Conservation (phyloP, 1,140 invertebrate species). For the Sarcophaga peregrina region DNA sequence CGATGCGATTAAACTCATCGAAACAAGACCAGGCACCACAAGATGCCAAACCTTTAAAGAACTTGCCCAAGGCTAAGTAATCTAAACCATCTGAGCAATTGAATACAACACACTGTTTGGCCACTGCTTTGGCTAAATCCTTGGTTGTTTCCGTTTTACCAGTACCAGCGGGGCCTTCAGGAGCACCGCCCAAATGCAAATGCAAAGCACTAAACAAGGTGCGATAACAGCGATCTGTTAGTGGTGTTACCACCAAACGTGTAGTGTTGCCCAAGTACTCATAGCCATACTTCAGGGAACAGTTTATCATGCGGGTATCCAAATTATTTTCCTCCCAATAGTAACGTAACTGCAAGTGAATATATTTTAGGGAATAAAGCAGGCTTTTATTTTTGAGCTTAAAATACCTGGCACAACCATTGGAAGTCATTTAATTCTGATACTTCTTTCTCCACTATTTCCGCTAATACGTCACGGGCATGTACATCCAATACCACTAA, state of each 20-base stretch:
- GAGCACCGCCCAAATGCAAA: constrained; percentile 86
- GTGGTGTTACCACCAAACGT: constrained; percentile 88
- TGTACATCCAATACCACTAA: constrained; percentile 94
- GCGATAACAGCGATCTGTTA: constrained; percentile 93
- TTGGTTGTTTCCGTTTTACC: constrained; percentile 98
- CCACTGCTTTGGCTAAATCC: constrained; percentile 95
- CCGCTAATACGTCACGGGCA: constrained; percentile 84
- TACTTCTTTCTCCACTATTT: constrained; percentile 78
- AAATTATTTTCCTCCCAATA: constrained; percentile 89
- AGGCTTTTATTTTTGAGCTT: background rate
- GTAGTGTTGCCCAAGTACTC: constrained; percentile 94
- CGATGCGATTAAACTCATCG: constrained; percentile 93
- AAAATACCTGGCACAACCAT: constrained; percentile 84
- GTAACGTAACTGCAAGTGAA: constrained; percentile 77
- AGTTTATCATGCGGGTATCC: constrained; percentile 92
- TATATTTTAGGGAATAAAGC: background rate
- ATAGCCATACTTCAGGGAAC: constrained; percentile 89
- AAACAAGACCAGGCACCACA: constrained; percentile 98
- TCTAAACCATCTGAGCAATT: constrained; percentile 95
- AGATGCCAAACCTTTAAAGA: constrained; percentile 95
- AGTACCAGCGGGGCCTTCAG: constrained; percentile 94
- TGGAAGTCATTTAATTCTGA: constrained; percentile 83
- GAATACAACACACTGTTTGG: constrained; percentile 96
- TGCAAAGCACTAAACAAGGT: constrained; percentile 92
- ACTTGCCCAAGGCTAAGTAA: constrained; percentile 93